Base-by-base conservation (phyloP, 2,888 invertebrate species). In the Ophonus ardosiacus region DNA sequence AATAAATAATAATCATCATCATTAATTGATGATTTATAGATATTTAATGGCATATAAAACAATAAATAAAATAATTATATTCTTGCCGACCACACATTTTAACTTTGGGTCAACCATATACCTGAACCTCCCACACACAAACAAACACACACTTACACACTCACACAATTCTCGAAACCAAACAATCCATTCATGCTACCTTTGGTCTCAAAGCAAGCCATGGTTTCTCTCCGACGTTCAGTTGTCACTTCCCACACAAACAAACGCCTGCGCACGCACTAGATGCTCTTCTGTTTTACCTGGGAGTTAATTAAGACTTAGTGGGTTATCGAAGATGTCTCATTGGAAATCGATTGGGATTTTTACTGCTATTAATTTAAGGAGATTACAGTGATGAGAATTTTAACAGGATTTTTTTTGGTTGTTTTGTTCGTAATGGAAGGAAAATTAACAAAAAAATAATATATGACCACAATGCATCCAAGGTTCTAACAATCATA, bases 251-350 rank as follows among this genome's bases (percentile, higher is more conserved):
- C 59, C 59, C 59, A 59, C 59, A 59, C 59, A 15, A 10, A 15
- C 59, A 59, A n/a, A 59, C 59, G 59, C 59, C 59, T 59, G n/a
- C 59, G 18, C 59, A 59, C 59, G 59, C 59, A 59, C 17, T 7
- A 59, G 59, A 59, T 59, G 59, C 43, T 51, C 43, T 59, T 59
- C 17, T 59, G 15, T 10, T 59, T 59, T 59, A 59, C 59, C 59
- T 59, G 56, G 7, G 59, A 59, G 15, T 59, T 59, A 59, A 59
- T 59, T 59, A 59, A 17, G 59, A 51, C 43, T 56, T 56, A n/a
- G 56, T n/a, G 56, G n/a, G 56, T 56, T 56, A 56, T 56, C 56
- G 56, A 56, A n/a, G 3, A n/a, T n/a, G 56, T 5, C 31, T 31
- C 31, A 31, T 31, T 31, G 31, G 31, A 31, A 31, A 31, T 31